Base-by-base conservation (phyloP, 1,140 invertebrate species). In the Ganaspis sp. region DNA sequence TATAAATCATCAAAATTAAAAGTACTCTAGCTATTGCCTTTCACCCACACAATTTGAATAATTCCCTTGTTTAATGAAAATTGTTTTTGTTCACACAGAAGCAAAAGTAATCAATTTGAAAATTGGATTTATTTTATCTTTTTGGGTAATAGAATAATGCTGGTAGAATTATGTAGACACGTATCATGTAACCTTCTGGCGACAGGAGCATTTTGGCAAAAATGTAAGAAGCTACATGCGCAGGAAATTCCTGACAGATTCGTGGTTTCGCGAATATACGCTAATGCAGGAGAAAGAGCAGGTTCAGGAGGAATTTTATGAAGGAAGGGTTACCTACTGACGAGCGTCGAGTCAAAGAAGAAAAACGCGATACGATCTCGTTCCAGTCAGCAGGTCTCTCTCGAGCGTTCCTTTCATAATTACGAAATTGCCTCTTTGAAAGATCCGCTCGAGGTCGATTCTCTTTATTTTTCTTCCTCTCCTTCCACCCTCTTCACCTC, bases 371-470 rank as follows among this genome's bases (percentile, higher is more conserved):
- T 82, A 80, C 76, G 81, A 82, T 82, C 81, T 82, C 81, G 81
- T 82, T 82, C 81, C 81, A 82, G 81, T 82, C 78, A 76, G 81
- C 74, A 78, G 78, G 80, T 78, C 76, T 73, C 78, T 80, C 78
- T 80, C 78, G 77, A 84, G 77, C 83, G 81, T 70, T 84, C 81
- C 81, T 82, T 79, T 84, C 83, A 82, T 82, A 82, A 84, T 84
- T 84, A 84, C 83, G 77, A 84, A 84, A 84, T 84, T 84, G 79
- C 83, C 82, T 81, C 83, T 84, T 82, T 84, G 81, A 84, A 76
- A 79, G 77, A 77, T 71, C 79, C 81, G 81, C 75, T 73, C 78
- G 74, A 64, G 76, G 77, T 82, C 76, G 79, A 79, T 84, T 78
- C 81, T 77, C 75, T 38, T 69, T 54, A 74, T 58, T 78, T 77